Percentiles rank a stretch among this genome's conserved stretches.
Conservation (phyloP, 2,113 vertebrate species). For the Globicephala melas region DNA sequence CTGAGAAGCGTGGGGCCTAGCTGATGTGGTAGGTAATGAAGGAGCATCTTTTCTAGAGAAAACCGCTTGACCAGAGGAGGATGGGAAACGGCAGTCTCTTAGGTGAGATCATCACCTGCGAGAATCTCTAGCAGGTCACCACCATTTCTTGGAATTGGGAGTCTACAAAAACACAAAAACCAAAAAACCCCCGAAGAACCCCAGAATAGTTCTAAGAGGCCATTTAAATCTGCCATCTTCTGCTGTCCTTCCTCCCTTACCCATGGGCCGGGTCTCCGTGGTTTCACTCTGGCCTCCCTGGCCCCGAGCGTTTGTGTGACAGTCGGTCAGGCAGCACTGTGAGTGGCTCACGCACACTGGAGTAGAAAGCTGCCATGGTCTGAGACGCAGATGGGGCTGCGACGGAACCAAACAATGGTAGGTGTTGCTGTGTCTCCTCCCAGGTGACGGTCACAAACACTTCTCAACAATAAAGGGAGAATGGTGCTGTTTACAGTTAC, state of each 20-base stretch:
- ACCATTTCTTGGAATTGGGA: conserved; percentile 8
- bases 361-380: background rate
- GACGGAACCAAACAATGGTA: background rate
- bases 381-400: background rate
- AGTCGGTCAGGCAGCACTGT: background rate
- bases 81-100: background rate
- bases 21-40: background rate
- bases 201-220: background rate
- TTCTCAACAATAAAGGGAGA: conserved; percentile 34
- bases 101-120: background rate
- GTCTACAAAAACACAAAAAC: background rate
- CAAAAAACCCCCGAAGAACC: background rate
- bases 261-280: background rate
- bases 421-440: conserved; percentile 15
- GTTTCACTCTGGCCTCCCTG: background rate
- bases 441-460: conserved; percentile 37
- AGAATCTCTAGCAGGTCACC: background rate
- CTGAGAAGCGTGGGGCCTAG: background rate
- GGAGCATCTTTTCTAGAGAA: conserved; percentile 6
- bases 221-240: background rate
- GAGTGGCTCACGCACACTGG: conserved; percentile 9
- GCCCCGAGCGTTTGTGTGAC: background rate
- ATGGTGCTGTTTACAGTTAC: conserved; percentile 68
- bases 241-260: background rate
- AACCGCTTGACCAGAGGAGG: background rate